Conservation (phyloP, 2,888 invertebrate genomes). For the Fissipunctia ypsillon region DNA sequence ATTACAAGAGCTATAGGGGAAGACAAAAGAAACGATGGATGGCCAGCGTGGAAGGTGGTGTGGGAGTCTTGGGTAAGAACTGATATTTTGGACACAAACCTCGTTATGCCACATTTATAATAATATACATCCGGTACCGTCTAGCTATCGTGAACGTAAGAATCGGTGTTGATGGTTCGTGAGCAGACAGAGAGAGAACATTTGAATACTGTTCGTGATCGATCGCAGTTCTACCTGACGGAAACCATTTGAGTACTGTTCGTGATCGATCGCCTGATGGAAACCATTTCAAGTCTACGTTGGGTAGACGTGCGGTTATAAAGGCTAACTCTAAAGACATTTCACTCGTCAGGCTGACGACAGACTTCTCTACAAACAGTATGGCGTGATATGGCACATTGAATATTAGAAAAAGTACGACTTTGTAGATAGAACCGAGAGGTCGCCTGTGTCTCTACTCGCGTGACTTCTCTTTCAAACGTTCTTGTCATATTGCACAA, state of each 20-base stretch:
- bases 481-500: too few species aligned
- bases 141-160: too few species aligned
- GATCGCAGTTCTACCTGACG: background rate
- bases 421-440: background rate
- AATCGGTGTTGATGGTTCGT: constrained; percentile 19
- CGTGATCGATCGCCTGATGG: background rate
- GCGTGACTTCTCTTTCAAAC: background rate
- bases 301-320: background rate
- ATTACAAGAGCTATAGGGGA: background rate
- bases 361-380: too few species aligned
- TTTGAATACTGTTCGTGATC: background rate
- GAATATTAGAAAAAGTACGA: background rate
- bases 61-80: too few species aligned
- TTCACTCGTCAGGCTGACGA: background rate
- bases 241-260: background rate
- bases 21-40: too few species aligned
- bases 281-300: background rate
- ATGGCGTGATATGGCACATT: background rate
- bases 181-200: background rate
- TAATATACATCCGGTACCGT: background rate
- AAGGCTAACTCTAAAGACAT: background rate
- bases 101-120: background rate
- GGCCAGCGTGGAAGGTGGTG: too few species aligned
- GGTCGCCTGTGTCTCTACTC: background rate
- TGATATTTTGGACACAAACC: background rate